These are phyloP conservation scores for Drosophila setosimentum DNA, from an alignment of 2,888 invertebrate species.

Conservation along the genomic window DNA sequence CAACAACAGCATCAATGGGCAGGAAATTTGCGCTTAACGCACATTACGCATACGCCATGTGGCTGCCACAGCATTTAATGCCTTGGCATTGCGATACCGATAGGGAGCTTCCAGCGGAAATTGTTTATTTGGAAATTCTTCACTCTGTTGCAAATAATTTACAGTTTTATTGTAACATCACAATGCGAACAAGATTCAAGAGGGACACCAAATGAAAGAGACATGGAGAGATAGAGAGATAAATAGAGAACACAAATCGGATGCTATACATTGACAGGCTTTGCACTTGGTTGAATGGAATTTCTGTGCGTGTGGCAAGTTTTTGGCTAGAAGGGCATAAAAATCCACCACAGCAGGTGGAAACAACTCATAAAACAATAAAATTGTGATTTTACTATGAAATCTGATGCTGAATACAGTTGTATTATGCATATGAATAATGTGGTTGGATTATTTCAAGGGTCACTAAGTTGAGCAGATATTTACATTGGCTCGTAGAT, in stretches of 20 bases:
- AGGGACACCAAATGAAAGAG: neutral
- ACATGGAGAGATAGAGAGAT: neutral
- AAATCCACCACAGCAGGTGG: conserved; percentile 21
- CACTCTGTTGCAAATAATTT: conserved; percentile 56
- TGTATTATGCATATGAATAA: neutral
- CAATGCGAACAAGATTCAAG: neutral
- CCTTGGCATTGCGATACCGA: conserved; percentile 37
- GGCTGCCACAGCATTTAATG: conserved; percentile 34
- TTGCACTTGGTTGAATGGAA: conserved; percentile 41
- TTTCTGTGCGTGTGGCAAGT: conserved; percentile 9
- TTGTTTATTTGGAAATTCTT: conserved; percentile 62
- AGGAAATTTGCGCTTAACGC: conserved; percentile 42
- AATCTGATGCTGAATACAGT: neutral
- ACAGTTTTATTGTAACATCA: conserved; percentile 34
- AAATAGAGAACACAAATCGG: conserved; percentile 24
- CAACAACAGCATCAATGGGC: conserved; percentile 10
- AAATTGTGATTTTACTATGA: conserved; percentile 3
- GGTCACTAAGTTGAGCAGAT: neutral
- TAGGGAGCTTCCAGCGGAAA: conserved; percentile 49
- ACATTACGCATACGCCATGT: conserved; percentile 69
- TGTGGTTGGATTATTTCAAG: neutral
- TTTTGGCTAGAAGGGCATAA: neutral
- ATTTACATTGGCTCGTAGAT: neutral
- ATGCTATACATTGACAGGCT: conserved; percentile 36
- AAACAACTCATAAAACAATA: conserved; percentile 8